A percentile compares a stretch with the other conserved stretches of the same genome.
Conservation (phyloP, 2,113 vertebrate genomes). For the Martes martes region DNA sequence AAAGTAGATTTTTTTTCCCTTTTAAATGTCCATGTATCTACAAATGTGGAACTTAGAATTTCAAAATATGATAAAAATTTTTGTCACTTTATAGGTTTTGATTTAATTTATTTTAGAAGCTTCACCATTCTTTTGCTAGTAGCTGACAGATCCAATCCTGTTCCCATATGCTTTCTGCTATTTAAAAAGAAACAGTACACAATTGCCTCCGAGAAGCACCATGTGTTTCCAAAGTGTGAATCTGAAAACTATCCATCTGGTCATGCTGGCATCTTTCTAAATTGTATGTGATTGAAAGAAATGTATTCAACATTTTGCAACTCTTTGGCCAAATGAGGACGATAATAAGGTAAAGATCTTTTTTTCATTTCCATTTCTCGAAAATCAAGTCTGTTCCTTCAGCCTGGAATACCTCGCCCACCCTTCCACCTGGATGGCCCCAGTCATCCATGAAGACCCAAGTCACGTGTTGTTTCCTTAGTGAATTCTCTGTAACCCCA, state of each 20-base stretch:
- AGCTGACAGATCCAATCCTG: constrained; percentile 62
- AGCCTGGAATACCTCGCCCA: not conserved
- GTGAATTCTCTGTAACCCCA: not conserved
- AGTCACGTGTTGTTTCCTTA: not conserved
- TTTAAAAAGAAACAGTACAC: constrained; percentile 74
- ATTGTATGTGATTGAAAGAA: constrained; percentile 58
- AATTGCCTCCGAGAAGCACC: constrained; percentile 58
- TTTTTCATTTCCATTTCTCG: constrained; percentile 12
- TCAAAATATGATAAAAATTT: constrained; percentile 56
- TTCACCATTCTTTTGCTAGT: constrained; percentile 64
- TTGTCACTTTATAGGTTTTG: constrained; percentile 60
- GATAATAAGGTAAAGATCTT: not conserved
- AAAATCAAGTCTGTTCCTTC: not conserved
- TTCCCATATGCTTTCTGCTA: constrained; percentile 77
- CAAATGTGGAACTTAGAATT: constrained; percentile 54
- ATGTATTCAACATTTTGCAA: constrained; percentile 57
- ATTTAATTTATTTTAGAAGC: constrained; percentile 65
- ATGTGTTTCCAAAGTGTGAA: constrained; percentile 69
- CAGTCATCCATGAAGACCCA: not conserved
- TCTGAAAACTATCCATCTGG: constrained; percentile 73
- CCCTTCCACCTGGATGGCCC: not conserved
- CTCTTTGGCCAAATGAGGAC: constrained; percentile 15
- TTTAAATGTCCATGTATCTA: constrained; percentile 19
- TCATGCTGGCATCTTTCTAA: constrained; percentile 47
- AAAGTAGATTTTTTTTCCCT: not conserved